Evolutionary conservation across 2,888 invertebrate genomes (phyloP).

Genomic region (Brachylomia viminalis): DNA sequence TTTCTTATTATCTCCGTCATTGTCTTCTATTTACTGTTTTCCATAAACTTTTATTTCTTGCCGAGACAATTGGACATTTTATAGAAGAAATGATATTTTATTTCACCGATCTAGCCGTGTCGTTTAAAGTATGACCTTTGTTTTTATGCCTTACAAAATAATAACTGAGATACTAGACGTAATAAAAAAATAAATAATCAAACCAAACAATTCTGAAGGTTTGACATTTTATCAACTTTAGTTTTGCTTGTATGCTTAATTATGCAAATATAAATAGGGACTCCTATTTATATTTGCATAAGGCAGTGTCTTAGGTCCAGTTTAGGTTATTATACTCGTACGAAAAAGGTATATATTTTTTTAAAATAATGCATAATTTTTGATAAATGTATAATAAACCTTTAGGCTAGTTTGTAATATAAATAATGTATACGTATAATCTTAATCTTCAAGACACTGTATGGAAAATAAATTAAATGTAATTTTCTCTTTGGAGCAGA

Average conservation of each 20-base stretch:
- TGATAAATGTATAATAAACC: too few relatives aligned
- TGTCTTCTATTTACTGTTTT: constrained; percentile 66
- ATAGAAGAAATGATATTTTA: constrained; percentile 79
- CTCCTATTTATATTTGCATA: too few relatives aligned
- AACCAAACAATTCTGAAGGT: constrained; percentile 68
- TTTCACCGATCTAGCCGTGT: constrained; percentile 72
- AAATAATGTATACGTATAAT: background rate
- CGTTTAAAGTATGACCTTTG: constrained; percentile 76
- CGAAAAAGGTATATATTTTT: background rate
- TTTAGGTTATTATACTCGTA: background rate
- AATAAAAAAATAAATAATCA: constrained; percentile 76
- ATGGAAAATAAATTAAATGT: background rate
- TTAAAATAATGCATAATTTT: too few relatives aligned
- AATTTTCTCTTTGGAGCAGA: constrained; percentile 7
- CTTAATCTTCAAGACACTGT: background rate
- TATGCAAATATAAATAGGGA: constrained; percentile 22
- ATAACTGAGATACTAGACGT: constrained; percentile 69
- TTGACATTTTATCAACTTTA: constrained; percentile 23
- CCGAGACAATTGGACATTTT: constrained; percentile 73
- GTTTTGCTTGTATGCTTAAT: constrained; percentile 6
- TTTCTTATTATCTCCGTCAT: constrained; percentile 68
- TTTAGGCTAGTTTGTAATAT: too few relatives aligned
- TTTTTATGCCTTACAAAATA: constrained; percentile 68
- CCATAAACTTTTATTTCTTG: constrained; percentile 76
- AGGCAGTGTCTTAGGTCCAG: background rate